phyloP scores from a whole-genome alignment of 2,113 vertebrate species.

The Poecile atricapillus region DNA sequence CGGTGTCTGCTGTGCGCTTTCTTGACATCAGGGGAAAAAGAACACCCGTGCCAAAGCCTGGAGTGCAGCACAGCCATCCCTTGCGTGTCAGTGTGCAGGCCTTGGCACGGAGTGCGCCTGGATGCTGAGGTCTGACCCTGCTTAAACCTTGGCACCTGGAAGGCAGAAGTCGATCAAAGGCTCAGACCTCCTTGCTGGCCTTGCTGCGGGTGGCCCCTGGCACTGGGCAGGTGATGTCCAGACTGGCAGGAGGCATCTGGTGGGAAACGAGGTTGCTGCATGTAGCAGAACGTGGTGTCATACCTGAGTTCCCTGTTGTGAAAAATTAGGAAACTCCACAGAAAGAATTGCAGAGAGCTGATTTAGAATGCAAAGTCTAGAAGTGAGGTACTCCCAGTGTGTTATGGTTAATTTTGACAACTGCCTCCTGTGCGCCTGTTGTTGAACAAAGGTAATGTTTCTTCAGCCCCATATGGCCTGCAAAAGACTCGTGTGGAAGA shows the following conservation, averaged over 20 bases:
- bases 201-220: not conserved
- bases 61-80: not conserved
- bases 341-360: not conserved
- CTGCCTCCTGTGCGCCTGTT: not conserved
- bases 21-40: not conserved
- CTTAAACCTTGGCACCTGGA: not conserved
- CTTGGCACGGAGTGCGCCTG: not conserved
- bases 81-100: not conserved
- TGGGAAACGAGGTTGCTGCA: not conserved
- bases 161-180: not conserved
- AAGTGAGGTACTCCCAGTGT: not conserved
- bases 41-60: not conserved
- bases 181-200: not conserved
- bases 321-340: not conserved
- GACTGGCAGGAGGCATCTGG: not conserved
- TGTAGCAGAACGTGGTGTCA: not conserved
- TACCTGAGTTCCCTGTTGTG: not conserved
- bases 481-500: not conserved
- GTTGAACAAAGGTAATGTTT: not conserved
- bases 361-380: not conserved
- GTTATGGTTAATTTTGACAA: not conserved
- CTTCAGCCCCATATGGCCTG: not conserved
- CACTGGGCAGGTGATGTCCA: not conserved
- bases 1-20: not conserved
- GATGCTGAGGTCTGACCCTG: not conserved